phyloP scores from a whole-genome alignment of 2,797 vertebrate species.

The Anableps anableps region DNA sequence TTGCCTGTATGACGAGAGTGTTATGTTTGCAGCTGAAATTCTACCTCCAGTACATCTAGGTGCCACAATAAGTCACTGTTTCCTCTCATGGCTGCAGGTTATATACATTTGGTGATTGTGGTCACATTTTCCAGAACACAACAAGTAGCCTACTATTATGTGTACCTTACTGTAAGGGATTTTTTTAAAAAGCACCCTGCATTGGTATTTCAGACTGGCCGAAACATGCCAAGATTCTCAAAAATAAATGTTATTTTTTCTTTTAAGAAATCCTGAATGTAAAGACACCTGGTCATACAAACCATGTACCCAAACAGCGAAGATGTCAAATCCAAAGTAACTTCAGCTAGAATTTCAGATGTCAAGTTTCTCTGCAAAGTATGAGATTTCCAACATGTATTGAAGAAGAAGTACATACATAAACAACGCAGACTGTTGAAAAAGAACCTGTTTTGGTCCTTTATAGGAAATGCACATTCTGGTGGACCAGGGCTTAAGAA shows the following conservation, averaged over 20 bases:
- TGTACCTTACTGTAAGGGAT: constrained; percentile 60
- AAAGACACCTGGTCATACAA: constrained; percentile 71
- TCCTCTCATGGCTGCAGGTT: constrained; percentile 63
- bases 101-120: constrained; percentile 69
- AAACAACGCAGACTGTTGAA: constrained; percentile 88
- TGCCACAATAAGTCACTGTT: constrained; percentile 61
- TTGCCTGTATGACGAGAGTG: constrained; percentile 22
- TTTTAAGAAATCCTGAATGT: constrained; percentile 77
- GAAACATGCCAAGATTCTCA: constrained; percentile 76
- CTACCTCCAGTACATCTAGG: constrained; percentile 13
- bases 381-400: constrained; percentile 77
- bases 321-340: constrained; percentile 71
- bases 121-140: constrained; percentile 69
- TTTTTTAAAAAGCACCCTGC: constrained; percentile 75
- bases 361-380: constrained; percentile 82
- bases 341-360: constrained; percentile 78
- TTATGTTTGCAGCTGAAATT: constrained; percentile 51
- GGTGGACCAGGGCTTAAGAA: constrained; percentile 72
- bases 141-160: constrained; percentile 66
- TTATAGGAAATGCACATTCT: constrained; percentile 83
- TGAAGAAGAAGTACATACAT: constrained; percentile 81
- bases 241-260: constrained; percentile 76
- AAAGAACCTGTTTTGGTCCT: constrained; percentile 79
- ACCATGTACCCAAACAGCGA: constrained; percentile 74
- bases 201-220: constrained; percentile 69